Conservation (phyloP, 2,113 vertebrate genomes). For the mouse (Mus musculus) region DNA sequence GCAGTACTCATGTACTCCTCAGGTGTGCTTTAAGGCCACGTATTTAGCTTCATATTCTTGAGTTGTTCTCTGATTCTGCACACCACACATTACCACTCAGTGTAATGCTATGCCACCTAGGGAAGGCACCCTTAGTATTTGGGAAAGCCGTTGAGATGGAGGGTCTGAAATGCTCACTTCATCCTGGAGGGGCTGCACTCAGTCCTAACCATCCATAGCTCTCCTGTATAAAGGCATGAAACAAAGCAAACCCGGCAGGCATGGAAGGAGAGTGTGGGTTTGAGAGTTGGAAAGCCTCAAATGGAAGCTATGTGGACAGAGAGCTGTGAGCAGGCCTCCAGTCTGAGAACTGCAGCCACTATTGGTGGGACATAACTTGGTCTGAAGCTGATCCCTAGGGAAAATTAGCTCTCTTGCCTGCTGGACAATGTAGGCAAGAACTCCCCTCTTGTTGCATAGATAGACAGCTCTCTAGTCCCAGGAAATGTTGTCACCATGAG, state of each 20-base stretch:
- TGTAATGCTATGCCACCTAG: not conserved
- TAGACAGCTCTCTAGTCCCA: not conserved
- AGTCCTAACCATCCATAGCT: not conserved
- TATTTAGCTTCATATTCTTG: not conserved
- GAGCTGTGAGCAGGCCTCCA: conserved; percentile 49
- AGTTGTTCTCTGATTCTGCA: rapidly evolving
- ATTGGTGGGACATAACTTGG: conserved; percentile 44
- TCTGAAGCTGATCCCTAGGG: conserved; percentile 56
- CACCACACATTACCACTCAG: not conserved
- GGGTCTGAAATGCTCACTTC: not conserved
- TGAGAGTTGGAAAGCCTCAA: conserved; percentile 25
- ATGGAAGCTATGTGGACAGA: conserved; percentile 24
- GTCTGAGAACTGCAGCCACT: conserved; percentile 16
- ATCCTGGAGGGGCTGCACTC: not conserved
- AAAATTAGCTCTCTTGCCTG: conserved; percentile 57
- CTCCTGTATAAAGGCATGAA: not conserved
- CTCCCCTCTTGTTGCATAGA: conserved; percentile 8
- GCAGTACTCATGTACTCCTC: not conserved
- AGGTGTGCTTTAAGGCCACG: not conserved
- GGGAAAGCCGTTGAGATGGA: not conserved
- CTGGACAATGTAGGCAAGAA: not conserved
- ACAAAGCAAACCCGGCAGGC: not conserved
- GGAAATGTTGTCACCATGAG: not conserved
- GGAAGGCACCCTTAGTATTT: not conserved
- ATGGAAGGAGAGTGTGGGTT: not conserved